A percentile compares a stretch with the other conserved stretches of the same genome.
Conservation (phyloP, 2,888 invertebrate genomes). For the Busseola fusca region DNA sequence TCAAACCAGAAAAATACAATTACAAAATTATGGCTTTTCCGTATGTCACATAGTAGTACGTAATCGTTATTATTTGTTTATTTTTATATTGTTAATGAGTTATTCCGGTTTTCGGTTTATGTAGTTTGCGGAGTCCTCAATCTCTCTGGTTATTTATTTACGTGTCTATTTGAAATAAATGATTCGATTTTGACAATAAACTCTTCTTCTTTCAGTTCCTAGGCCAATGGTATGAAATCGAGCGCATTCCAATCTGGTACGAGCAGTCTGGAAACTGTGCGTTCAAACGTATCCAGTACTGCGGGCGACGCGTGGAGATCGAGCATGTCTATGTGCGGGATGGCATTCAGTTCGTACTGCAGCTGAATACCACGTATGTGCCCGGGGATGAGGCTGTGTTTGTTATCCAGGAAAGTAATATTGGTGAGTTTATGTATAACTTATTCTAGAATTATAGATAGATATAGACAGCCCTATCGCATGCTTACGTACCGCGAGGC, state of each 20-base stretch:
- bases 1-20: too few relatives aligned
- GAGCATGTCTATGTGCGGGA: constrained; percentile 77
- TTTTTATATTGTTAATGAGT: too few relatives aligned
- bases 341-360: constrained; percentile 75
- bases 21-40: too few relatives aligned
- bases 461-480: too few relatives aligned
- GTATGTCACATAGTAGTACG: too few relatives aligned
- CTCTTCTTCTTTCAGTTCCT: constrained; percentile 74
- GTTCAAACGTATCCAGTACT: constrained; percentile 76
- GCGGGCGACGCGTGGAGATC: constrained; percentile 77
- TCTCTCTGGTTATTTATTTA: too few relatives aligned
- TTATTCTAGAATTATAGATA: too few relatives aligned
- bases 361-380: constrained; percentile 78
- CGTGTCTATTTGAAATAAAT: too few relatives aligned
- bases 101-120: too few relatives aligned
- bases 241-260: constrained; percentile 82
- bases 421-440: constrained; percentile 71
- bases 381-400: constrained; percentile 83
- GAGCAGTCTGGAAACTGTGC: constrained; percentile 78
- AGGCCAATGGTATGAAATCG: constrained; percentile 82
- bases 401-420: constrained; percentile 73
- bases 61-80: too few relatives aligned
- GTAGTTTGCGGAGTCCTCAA: too few relatives aligned
- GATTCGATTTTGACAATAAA: background rate
- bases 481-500: too few relatives aligned